Base-by-base conservation (phyloP, 2,797 vertebrate species). In the Takifugu rubripes region DNA sequence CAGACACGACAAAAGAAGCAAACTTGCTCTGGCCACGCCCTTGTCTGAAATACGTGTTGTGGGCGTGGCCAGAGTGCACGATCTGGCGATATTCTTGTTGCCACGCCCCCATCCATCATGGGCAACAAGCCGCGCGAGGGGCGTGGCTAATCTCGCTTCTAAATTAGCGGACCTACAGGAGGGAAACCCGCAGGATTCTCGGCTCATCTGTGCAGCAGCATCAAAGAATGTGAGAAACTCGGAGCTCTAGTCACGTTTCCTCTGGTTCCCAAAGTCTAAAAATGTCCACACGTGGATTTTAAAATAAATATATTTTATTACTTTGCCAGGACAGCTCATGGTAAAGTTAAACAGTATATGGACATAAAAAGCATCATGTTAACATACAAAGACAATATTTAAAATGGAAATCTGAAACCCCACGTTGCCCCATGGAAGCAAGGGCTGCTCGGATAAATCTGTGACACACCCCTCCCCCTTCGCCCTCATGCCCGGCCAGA, bases 231-330 rank as follows among this genome's bases (percentile, higher is more conserved):
- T 21, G 17, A 29, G 4, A 29, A 29, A 29, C 27, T 29, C 4
- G 6, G 27, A 29, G 4, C 4, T 29, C 27, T 27, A n/a, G 44
- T 21, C 17, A 21, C 43, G 44, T n/a, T 21, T 21, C 21, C 21
- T 21, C 21, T 21, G 21, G 10, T 43, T 43, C 42, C 11, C 11
- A 43, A 43, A 16, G 10, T 5, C 42, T 27, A 1, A 66, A 3
- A 5, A 11, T 52, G 14, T 5, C 49, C 47, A 61, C 45, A 36
- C 29, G 1, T 3, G 15, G 43, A 61, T 64, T 92, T 94, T 96
- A 96, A 98, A 97, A 98, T 97, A 98, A 98, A 97, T 98, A 98
- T 94, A 95, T 94, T 96, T 91, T 95, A 96, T 97, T 97, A 94
- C 94, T 97, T 90, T 95, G 93, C 94, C 94, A 96, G 93, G 92